Conservation (phyloP, 1,140 invertebrate genomes). For the Calephelis nemesis region DNA sequence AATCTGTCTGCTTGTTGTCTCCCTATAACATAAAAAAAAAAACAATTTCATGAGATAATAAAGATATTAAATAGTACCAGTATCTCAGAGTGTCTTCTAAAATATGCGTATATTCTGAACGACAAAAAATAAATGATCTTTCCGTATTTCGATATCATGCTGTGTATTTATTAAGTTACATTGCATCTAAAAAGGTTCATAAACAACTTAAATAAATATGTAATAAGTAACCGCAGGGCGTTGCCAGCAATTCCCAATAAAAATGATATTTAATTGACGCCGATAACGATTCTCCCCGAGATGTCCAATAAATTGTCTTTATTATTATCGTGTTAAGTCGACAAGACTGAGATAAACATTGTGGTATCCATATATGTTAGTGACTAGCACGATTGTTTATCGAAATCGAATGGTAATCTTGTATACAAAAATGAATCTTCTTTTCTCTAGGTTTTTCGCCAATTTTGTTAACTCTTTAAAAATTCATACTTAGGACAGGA, state of each 20-base stretch:
- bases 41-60: too few species aligned
- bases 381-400: conserved; percentile 40
- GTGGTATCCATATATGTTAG: conserved; percentile 38
- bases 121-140: neutral
- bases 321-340: conserved; percentile 71
- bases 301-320: conserved; percentile 71
- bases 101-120: too few species aligned
- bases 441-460: too few species aligned
- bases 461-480: too few species aligned
- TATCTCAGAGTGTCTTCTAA: too few species aligned
- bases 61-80: too few species aligned
- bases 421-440: too few species aligned
- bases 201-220: conserved; percentile 15
- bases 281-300: conserved; percentile 66
- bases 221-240: conserved; percentile 57
- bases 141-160: neutral
- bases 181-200: conserved; percentile 2
- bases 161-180: neutral
- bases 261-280: conserved; percentile 77
- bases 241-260: conserved; percentile 68
- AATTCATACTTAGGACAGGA: too few species aligned
- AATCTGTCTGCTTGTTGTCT: too few species aligned
- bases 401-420: too few species aligned
- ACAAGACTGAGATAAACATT: conserved; percentile 59
- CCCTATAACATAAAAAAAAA: too few species aligned